Conservation (phyloP, 2,113 vertebrate species). For the Malurus alboscapulatus region DNA sequence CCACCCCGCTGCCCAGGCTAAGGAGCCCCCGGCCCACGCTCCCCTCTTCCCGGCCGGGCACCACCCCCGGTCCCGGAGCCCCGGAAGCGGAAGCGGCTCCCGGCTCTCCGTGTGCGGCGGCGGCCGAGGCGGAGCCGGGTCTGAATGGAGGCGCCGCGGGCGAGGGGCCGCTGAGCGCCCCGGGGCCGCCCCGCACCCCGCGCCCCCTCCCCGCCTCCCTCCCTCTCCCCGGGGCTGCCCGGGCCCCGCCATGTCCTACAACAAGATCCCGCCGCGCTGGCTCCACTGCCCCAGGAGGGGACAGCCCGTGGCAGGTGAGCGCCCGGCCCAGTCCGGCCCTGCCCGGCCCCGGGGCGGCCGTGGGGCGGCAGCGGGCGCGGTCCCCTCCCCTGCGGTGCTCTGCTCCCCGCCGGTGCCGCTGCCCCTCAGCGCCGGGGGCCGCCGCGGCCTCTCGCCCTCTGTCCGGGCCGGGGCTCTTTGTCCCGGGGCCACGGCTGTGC, state of each 20-base stretch:
- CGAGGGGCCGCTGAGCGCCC: not conserved
- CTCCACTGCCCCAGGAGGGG: conserved; percentile 91
- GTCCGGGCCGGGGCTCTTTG: not conserved
- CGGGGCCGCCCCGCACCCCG: not conserved
- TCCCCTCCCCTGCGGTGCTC: not conserved
- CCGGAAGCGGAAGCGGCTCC: conserved; percentile 11
- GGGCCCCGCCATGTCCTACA: conserved; percentile 80
- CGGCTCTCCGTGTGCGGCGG: conserved; percentile 61
- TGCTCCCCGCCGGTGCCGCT: not conserved
- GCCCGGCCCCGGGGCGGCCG: not conserved
- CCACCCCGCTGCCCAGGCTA: accelerated
- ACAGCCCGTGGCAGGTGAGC: conserved; percentile 89
- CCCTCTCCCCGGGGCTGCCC: not conserved
- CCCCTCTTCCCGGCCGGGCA: not conserved
- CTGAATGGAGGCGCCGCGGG: conserved; percentile 66
- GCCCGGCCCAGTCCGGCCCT: not conserved
- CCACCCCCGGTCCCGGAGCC: not conserved
- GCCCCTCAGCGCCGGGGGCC: not conserved
- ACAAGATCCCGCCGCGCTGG: conserved; percentile 92
- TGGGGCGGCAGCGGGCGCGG: not conserved
- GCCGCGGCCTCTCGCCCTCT: not conserved
- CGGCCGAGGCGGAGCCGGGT: conserved; percentile 29
- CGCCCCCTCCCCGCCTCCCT: not conserved
- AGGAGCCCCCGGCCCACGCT: accelerated
- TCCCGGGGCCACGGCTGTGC: not conserved